Conservation (phyloP, 2,888 invertebrate species). For the Tetrapedia diversipes region DNA sequence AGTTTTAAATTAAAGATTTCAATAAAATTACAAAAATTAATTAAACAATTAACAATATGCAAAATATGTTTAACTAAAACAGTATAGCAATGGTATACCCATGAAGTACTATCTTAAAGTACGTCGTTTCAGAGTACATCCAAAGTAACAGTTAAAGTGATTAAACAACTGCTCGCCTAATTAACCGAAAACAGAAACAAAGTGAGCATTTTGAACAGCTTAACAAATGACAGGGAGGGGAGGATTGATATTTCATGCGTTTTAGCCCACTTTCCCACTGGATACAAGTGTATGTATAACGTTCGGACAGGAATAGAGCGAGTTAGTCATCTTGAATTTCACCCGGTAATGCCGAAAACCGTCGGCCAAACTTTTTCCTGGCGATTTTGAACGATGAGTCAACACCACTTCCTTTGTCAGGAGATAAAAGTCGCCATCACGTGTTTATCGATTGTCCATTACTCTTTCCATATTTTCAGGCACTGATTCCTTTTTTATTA, state of each 20-base stretch:
- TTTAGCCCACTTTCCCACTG: conserved; percentile 68
- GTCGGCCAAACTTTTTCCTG: conserved; percentile 56
- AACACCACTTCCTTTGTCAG: conserved; percentile 34
- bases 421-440: not conserved
- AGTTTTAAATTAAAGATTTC: no score
- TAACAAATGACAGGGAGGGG: conserved; percentile 39
- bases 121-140: no score
- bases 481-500: conserved; percentile 2
- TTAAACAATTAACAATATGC: no score
- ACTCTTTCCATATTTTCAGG: conserved; percentile 10
- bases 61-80: no score
- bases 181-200: conserved; percentile 6
- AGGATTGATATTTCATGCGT: conserved; percentile 58
- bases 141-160: not conserved
- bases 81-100: no score
- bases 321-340: conserved; percentile 68
- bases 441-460: conserved; percentile 9
- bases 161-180: no score
- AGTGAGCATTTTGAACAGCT: conserved; percentile 29
- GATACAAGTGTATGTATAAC: conserved; percentile 62
- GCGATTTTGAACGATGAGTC: conserved; percentile 63
- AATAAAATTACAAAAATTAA: no score
- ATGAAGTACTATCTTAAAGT: no score
- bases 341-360: conserved; percentile 61
- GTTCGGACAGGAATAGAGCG: conserved; percentile 67